Percentiles rank a stretch among this genome's conserved stretches.
These are phyloP conservation scores for Zootoca vivipara DNA, from an alignment of 2,113 vertebrate genomes.

Conservation along the genomic window DNA sequence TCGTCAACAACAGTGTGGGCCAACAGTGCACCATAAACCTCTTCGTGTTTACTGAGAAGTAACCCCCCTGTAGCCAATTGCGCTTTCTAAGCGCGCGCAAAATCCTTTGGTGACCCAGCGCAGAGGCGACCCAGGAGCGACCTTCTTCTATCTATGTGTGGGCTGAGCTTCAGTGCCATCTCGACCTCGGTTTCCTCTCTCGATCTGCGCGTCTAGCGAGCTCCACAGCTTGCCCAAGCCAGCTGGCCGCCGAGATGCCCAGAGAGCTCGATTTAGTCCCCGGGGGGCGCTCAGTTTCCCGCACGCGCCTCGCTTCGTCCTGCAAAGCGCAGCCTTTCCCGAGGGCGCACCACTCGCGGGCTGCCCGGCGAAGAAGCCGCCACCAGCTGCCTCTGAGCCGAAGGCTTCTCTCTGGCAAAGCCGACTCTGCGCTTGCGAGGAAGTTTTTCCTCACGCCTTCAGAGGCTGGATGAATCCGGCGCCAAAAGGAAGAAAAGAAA, in stretches of 20 bases:
- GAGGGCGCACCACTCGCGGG: not conserved
- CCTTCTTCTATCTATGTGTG: not conserved
- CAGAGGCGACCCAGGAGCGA: not conserved
- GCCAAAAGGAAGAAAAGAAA: not conserved
- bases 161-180: not conserved
- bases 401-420: not conserved
- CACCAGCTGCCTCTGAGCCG: not conserved
- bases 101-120: no score
- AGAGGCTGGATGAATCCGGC: not conserved
- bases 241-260: not conserved
- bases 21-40: not conserved
- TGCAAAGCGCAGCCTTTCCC: no score
- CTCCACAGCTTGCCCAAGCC: not conserved
- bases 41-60: not conserved
- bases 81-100: not conserved
- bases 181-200: not conserved
- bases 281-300: not conserved
- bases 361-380: not conserved
- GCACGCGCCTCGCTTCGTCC: not conserved
- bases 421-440: not conserved
- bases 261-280: not conserved
- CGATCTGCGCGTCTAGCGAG: not conserved
- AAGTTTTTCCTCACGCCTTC: not conserved
- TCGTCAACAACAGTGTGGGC: not conserved
- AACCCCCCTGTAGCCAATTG: no score